Evolutionary conservation across 2,888 invertebrate genomes (phyloP).

Genomic region (Diplazon laetatorius): DNA sequence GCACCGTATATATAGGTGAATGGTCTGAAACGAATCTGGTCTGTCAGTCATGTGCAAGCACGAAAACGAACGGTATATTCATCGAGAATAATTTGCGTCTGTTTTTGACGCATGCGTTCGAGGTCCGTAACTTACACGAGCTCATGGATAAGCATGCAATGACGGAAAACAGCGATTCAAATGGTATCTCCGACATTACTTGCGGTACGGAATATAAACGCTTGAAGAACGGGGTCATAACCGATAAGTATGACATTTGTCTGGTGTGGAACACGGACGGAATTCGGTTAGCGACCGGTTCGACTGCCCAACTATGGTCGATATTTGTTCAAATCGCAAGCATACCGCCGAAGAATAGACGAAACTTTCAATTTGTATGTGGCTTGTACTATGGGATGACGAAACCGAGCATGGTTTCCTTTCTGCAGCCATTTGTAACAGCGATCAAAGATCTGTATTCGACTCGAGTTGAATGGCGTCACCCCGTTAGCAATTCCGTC

Average conservation of each 20-base stretch:
- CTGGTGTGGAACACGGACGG: slow-evolving; percentile 42
- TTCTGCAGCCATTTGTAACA: slow-evolving; percentile 50
- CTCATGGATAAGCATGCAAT: slow-evolving; percentile 20
- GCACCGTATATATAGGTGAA: background rate
- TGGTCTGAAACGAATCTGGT: background rate
- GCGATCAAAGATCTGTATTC: slow-evolving; percentile 30
- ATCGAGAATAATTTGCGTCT: slow-evolving; percentile 19
- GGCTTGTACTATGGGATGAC: slow-evolving; percentile 31
- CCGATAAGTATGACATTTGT: slow-evolving; percentile 34
- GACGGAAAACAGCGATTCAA: background rate
- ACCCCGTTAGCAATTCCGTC: slow-evolving; percentile 10
- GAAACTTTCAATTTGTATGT: slow-evolving; percentile 40
- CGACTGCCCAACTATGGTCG: slow-evolving; percentile 35
- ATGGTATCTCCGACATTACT: slow-evolving; percentile 28
- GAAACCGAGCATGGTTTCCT: slow-evolving; percentile 48
- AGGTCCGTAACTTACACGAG: slow-evolving; percentile 9
- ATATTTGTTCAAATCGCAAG: slow-evolving; percentile 41
- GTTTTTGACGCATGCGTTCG: slow-evolving; percentile 29
- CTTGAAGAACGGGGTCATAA: slow-evolving; percentile 16
- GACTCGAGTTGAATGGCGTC: slow-evolving; percentile 42
- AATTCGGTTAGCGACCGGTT: slow-evolving; percentile 25
- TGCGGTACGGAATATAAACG: slow-evolving; percentile 14
- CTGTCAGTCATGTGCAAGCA: slow-evolving; percentile 21
- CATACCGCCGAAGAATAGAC: slow-evolving; percentile 20
- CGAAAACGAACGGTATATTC: slow-evolving; percentile 17